Evolutionary conservation across 2,888 invertebrate genomes (phyloP), one percentile per base, ranked within the genome.

Genomic region (Drosophila mettleri): DNA sequence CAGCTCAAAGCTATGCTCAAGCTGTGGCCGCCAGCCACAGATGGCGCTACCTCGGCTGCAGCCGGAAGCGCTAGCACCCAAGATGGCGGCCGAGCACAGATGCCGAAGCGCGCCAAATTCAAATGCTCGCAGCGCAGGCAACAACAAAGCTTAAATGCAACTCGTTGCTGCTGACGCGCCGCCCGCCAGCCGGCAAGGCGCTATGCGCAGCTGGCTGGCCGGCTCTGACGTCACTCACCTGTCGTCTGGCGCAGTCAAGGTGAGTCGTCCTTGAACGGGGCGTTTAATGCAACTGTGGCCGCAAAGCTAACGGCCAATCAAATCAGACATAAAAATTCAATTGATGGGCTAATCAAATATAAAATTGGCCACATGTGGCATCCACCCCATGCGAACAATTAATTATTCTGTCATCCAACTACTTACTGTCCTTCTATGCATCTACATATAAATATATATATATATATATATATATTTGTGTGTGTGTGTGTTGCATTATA

Each of bases 1-100:
- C 86, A 69, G 36, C n/a, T 6, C 12, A 49, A 48, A 71, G 68
- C 73, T 67, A 22, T 39, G 51, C 43, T 45, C 6, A 27, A 27
- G 52, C 20, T 34, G 9, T 29, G 3, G 6, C 16, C 9, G n/a
- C 10, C 24, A 61, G 38, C 22, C 58, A 62, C 51, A 74, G 74
- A 77, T 54, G 74, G 74, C 78, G 74, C 78, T 52, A 27, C 43
- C 43, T 22, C 2, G 4, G 24, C 59, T 2, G 22, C 14, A 22
- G 22, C 53, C 61, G 53, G 61, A 72, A 27, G 55, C 57, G 38
- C 14, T 34, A 14, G 29, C 38, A 10, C 39, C 24, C 7, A 61
- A 65, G 60, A 65, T 76, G 72, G 59, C 76, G 52, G 14, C 33
- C 41, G 7, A 4, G 6, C 9, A 3, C 22, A 31, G 75, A 52